These are phyloP conservation scores for Notothenia coriiceps DNA, from an alignment of 2,113 vertebrate genomes.

Conservation along the genomic window DNA sequence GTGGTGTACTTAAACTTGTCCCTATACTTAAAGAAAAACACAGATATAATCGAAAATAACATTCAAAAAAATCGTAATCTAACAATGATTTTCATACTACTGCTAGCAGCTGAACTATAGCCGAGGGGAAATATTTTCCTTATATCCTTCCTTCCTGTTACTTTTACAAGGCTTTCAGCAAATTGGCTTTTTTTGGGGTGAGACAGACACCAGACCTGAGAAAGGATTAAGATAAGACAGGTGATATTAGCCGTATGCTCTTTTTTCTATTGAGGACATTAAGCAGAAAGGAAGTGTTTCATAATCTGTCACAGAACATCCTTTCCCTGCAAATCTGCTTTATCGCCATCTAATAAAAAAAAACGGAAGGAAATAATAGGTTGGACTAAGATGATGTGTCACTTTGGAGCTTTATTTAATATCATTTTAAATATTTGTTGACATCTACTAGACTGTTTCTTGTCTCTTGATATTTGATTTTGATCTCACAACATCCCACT, in stretches of 20 bases:
- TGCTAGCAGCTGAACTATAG: constrained; percentile 1
- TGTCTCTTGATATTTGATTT: background rate
- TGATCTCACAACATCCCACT: background rate
- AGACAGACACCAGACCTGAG: constrained; percentile 48
- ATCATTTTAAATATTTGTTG: background rate
- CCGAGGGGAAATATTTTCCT: constrained; percentile 18
- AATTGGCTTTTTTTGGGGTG: background rate
- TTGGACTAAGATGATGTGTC: background rate
- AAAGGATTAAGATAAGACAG: constrained; percentile 25
- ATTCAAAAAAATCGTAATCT: background rate
- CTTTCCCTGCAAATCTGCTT: constrained; percentile 4
- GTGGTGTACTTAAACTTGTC: background rate
- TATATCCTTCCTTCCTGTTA: constrained; percentile 30
- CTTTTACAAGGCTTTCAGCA: constrained; percentile 25
- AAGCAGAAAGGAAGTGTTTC: constrained; percentile 44
- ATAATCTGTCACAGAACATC: constrained; percentile 37
- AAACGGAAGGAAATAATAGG: background rate
- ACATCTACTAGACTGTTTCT: background rate
- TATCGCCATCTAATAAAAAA: background rate
- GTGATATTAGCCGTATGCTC: constrained; percentile 35
- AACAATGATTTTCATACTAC: background rate
- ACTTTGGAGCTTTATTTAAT: background rate
- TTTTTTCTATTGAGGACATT: constrained; percentile 24
- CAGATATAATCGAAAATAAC: background rate
- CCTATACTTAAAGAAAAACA: background rate